phyloP scores from a whole-genome alignment of 2,113 vertebrate species.

The Cnemophilus loriae region DNA sequence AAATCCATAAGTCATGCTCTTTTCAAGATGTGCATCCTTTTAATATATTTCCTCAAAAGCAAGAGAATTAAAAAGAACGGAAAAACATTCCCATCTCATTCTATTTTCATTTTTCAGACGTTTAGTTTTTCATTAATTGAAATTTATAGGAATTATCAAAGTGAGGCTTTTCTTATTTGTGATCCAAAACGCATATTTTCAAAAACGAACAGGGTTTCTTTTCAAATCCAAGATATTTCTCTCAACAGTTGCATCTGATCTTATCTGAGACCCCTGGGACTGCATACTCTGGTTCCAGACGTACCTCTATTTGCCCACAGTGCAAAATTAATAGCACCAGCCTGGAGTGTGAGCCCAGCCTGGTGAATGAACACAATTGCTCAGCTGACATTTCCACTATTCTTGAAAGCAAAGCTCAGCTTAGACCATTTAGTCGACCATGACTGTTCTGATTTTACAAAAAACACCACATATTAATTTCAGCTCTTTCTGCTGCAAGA shows the following conservation, averaged over 20 bases:
- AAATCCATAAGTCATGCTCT: not conserved
- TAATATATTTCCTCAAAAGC: not conserved
- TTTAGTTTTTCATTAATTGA: not conserved
- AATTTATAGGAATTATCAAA: not conserved
- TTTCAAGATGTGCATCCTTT: not conserved
- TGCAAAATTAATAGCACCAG: not conserved
- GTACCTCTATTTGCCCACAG: not conserved
- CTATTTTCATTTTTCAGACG: not conserved
- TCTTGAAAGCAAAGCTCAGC: not conserved
- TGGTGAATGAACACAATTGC: not conserved
- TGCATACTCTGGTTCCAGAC: not conserved
- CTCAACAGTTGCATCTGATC: not conserved
- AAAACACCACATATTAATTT: not conserved
- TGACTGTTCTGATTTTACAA: not conserved
- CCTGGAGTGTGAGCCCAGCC: not conserved
- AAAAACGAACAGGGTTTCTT: not conserved
- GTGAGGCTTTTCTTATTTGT: not conserved
- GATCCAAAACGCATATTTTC: fast-evolving
- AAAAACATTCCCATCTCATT: not conserved
- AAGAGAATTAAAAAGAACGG: not conserved
- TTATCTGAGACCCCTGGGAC: not conserved
- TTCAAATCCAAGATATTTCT: not conserved
- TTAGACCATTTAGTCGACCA: not conserved
- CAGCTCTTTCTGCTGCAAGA: not conserved
- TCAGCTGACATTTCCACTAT: not conserved